Evolutionary conservation across 2,888 invertebrate species (phyloP).

Genomic region (Campoplex nolae): DNA sequence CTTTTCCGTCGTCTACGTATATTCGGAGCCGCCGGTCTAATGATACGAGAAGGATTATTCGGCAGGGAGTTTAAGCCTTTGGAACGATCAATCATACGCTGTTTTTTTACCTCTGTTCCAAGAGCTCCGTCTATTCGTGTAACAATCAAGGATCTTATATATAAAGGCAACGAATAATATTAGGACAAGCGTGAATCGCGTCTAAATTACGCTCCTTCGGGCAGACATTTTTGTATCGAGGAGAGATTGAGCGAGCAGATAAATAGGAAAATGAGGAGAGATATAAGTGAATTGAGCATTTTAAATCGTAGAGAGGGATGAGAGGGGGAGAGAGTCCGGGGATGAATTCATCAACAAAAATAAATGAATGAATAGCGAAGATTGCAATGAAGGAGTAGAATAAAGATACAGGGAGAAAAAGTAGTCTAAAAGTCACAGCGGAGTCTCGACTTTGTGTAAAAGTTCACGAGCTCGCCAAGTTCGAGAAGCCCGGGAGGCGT

Average conservation of each 20-base stretch:
- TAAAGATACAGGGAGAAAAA: slow-evolving; percentile 16
- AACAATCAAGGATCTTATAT: slow-evolving; percentile 5
- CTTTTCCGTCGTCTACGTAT: background rate
- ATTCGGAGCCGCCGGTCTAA: slow-evolving; percentile 21
- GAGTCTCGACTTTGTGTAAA: slow-evolving; percentile 68
- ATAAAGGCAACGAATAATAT: slow-evolving; percentile 5
- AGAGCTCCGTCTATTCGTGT: background rate
- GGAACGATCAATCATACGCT: slow-evolving; percentile 63
- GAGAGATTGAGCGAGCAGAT: background rate
- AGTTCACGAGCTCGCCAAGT: slow-evolving; percentile 74
- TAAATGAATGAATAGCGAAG: background rate
- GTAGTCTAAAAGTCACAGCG: slow-evolving; percentile 61
- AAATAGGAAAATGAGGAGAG: background rate
- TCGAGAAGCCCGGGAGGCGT: slow-evolving; percentile 76
- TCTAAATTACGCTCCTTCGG: slow-evolving; percentile 46
- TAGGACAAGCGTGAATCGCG: slow-evolving; percentile 27
- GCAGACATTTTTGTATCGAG: slow-evolving; percentile 11
- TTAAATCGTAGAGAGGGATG: background rate
- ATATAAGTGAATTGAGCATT: background rate
- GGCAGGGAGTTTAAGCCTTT: slow-evolving; percentile 51
- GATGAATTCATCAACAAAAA: background rate
- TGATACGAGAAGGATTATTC: slow-evolving; percentile 61
- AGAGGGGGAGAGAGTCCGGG: background rate
- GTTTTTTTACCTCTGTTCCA: slow-evolving; percentile 3
- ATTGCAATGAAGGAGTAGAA: slow-evolving; percentile 21